Conservation (phyloP, 2,888 invertebrate species). For the Meta bourneti region DNA sequence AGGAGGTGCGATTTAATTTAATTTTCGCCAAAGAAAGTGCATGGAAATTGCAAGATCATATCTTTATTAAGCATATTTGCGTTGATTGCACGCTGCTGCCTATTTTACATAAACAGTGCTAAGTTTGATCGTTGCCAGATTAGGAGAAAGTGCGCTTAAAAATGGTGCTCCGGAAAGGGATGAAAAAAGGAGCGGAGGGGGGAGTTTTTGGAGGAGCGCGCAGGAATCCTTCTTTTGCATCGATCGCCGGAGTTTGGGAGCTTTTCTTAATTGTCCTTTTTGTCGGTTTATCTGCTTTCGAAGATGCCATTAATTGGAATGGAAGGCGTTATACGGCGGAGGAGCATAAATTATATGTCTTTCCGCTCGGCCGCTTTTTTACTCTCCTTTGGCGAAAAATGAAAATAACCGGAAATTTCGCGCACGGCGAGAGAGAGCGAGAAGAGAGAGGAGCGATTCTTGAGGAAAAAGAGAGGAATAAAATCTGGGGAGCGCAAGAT, state of each 20-base stretch:
- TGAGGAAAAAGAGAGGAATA: constrained; percentile 49
- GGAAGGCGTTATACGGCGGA: constrained; percentile 65
- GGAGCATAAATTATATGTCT: constrained; percentile 73
- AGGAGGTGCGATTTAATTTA: constrained; percentile 2
- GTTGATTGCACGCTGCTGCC: constrained; percentile 22
- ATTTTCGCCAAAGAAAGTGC: constrained; percentile 10
- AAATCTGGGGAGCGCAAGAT: constrained; percentile 62
- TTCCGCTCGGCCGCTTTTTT: constrained; percentile 73
- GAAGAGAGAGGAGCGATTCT: neutral
- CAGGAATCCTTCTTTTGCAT: constrained; percentile 12
- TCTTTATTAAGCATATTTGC: constrained; percentile 39
- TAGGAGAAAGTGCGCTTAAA: constrained; percentile 31
- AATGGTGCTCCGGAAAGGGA: neutral
- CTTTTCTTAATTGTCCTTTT: constrained; percentile 76
- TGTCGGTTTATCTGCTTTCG: constrained; percentile 75
- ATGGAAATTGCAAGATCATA: neutral
- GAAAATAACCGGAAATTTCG: constrained; percentile 72
- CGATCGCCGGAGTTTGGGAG: constrained; percentile 2
- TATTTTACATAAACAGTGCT: constrained; percentile 43
- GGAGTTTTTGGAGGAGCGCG: constrained; percentile 37
- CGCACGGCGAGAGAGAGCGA: neutral
- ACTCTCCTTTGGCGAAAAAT: constrained; percentile 67
- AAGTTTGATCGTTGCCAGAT: constrained; percentile 31
- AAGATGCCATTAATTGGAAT: constrained; percentile 76
- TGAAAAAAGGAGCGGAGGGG: constrained; percentile 27